A percentile compares a stretch with the other conserved stretches of the same genome.
Conservation (phyloP, 2,888 invertebrate genomes). For the Orthosia gothica region DNA sequence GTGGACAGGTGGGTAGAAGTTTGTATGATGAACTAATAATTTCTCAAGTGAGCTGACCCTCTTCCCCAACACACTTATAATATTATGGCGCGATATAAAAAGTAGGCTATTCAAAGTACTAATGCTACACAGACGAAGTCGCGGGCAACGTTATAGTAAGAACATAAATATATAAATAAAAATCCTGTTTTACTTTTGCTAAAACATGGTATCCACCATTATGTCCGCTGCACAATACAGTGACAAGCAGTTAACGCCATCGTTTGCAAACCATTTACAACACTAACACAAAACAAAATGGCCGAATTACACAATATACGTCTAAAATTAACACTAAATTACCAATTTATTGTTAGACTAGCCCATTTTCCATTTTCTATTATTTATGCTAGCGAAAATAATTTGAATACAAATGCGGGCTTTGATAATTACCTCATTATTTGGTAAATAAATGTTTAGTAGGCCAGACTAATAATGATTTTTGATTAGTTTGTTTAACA, state of each 20-base stretch:
- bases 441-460: conserved; percentile 39
- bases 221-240: conserved; percentile 70
- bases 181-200: conserved; percentile 11
- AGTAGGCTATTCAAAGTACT: too few relatives aligned
- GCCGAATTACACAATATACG: conserved; percentile 61
- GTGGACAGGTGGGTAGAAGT: too few relatives aligned
- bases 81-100: too few relatives aligned
- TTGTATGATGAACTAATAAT: too few relatives aligned
- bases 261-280: conserved; percentile 78
- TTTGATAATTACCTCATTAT: conserved; percentile 46
- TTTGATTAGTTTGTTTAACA: conserved; percentile 17
- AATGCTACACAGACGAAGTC: too few relatives aligned
- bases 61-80: too few relatives aligned
- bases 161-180: background rate
- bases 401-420: conserved; percentile 52
- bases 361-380: conserved; percentile 47
- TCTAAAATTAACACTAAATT: conserved; percentile 68
- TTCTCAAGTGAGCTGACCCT: too few relatives aligned
- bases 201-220: conserved; percentile 64
- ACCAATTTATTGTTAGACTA: conserved; percentile 56
- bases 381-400: conserved; percentile 47
- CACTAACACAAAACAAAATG: conserved; percentile 69
- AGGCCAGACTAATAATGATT: conserved; percentile 26
- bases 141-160: too few relatives aligned
- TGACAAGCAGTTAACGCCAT: conserved; percentile 73